phyloP scores from a whole-genome alignment of 2,113 vertebrate genomes.

The Siniperca chuatsi region DNA sequence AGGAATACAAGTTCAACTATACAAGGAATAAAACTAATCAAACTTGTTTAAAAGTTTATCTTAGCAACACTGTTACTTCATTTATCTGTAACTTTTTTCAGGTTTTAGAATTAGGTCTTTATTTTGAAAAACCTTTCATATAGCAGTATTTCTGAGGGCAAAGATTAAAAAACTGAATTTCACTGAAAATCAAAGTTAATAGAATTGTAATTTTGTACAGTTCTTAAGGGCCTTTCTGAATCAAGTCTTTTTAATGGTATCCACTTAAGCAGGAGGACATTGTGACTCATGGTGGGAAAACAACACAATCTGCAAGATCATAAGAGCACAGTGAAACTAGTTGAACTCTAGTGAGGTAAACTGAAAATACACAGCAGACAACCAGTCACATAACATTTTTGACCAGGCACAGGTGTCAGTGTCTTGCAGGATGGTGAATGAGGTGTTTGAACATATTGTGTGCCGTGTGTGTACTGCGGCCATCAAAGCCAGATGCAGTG shows the following conservation, averaged over 20 bases:
- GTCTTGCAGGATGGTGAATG: background rate
- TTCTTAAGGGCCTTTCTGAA: background rate
- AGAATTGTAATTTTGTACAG: background rate
- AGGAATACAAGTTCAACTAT: too few relatives aligned
- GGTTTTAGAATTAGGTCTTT: background rate
- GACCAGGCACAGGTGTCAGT: background rate
- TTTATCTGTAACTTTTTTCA: background rate
- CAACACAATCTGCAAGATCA: background rate
- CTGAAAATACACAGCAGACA: background rate
- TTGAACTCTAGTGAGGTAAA: background rate
- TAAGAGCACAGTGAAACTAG: background rate
- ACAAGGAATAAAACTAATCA: too few relatives aligned
- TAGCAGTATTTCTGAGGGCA: too few relatives aligned
- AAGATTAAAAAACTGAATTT: background rate
- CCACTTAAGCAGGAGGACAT: background rate
- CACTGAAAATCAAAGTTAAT: background rate
- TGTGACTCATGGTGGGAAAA: background rate
- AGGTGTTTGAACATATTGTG: background rate
- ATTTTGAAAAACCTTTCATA: background rate
- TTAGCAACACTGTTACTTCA: background rate
- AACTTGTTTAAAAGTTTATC: background rate
- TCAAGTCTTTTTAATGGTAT: background rate
- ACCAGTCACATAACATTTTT: background rate
- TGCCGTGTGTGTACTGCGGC: background rate
- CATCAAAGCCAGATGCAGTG: background rate